A percentile compares a stretch with the other conserved stretches of the same genome.
Evolutionary conservation across 2,888 invertebrate genomes (phyloP).

Genomic region (Icerya purchasi): DNA sequence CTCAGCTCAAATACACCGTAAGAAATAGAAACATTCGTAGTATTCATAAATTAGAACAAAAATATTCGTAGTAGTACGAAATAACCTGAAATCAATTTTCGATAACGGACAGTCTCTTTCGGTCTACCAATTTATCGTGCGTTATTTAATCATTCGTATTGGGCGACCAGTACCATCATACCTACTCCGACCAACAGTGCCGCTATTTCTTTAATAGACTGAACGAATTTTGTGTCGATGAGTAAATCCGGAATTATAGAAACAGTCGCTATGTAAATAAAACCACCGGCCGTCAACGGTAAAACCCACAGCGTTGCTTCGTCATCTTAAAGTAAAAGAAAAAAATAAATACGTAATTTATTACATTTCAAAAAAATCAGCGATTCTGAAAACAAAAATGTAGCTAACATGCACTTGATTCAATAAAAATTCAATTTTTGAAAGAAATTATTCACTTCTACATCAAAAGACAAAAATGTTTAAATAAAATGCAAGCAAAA

Average conservation of each 20-base stretch:
- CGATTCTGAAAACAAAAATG: neutral
- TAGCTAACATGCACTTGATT: neutral
- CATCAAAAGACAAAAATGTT: no score
- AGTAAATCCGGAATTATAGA: constrained; percentile 94
- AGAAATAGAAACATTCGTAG: no score
- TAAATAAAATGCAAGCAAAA: no score
- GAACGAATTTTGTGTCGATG: constrained; percentile 63
- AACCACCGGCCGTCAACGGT: constrained; percentile 97
- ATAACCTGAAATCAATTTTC: no score
- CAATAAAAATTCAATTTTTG: no score
- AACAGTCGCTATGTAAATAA: constrained; percentile 98
- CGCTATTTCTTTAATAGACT: constrained; percentile 74
- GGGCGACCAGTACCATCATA: constrained; percentile 87
- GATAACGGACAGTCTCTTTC: no score
- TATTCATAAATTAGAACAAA: no score
- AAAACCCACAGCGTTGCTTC: constrained; percentile 69
- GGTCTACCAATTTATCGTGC: no score
- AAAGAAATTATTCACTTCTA: no score
- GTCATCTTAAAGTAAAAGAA: constrained; percentile 26
- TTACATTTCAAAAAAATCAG: neutral
- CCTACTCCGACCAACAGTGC: constrained; percentile 75
- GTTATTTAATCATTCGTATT: constrained; percentile 40
- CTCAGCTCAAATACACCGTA: no score
- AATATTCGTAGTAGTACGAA: no score
- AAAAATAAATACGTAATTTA: constrained; percentile 1